These are phyloP conservation scores for Andrena fulva DNA, from an alignment of 2,888 invertebrate genomes.

Conservation along the genomic window DNA sequence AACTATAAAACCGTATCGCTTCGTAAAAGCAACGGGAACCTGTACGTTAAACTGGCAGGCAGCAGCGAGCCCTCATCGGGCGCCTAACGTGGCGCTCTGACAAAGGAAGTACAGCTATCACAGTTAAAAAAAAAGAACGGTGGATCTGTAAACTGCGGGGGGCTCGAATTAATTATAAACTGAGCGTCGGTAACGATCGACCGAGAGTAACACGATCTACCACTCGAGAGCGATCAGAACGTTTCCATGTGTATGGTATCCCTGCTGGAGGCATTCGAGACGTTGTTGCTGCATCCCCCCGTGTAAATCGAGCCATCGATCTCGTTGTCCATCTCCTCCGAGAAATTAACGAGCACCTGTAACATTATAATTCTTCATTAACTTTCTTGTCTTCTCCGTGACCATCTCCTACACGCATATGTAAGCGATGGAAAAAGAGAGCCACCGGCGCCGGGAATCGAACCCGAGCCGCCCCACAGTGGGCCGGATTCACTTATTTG, in stretches of 20 bases:
- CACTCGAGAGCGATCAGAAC: slow-evolving; percentile 60
- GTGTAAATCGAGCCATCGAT: slow-evolving; percentile 61
- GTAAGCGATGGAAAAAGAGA: no score
- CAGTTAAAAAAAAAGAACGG: not conserved
- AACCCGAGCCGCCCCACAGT: no score
- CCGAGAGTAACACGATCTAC: not conserved
- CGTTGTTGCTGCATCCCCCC: slow-evolving; percentile 66
- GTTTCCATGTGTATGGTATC: slow-evolving; percentile 80
- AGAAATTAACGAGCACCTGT: slow-evolving; percentile 81
- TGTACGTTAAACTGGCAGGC: not conserved
- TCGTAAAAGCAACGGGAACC: not conserved
- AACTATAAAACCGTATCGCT: slow-evolving; percentile 7
- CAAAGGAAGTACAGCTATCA: not conserved
- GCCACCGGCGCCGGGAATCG: no score
- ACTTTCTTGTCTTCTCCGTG: no score
- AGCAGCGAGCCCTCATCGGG: not conserved
- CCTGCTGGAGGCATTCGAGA: slow-evolving; percentile 71
- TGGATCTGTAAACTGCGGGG: slow-evolving; percentile 3
- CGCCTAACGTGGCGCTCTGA: slow-evolving; percentile 22
- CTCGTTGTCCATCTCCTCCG: slow-evolving; percentile 78
- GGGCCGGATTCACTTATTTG: no score
- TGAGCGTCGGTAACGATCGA: not conserved
- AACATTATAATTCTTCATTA: slow-evolving; percentile 33
- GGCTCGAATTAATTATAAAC: not conserved
- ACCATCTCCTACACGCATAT: not conserved